phyloP scores from a whole-genome alignment of 2,888 invertebrate species.

The Sinhomidia bicolor region DNA sequence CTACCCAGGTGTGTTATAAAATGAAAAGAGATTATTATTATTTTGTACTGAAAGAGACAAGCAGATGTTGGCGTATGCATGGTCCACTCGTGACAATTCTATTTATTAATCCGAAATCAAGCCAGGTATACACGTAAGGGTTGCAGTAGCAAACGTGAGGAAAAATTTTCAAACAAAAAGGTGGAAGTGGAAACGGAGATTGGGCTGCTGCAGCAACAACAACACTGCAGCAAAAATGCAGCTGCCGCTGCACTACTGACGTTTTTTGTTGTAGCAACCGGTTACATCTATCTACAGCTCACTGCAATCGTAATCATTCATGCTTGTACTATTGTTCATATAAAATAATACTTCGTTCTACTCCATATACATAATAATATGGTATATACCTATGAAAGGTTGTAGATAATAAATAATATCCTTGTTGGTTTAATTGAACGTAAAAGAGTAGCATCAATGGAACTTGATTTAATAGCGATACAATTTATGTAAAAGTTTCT shows the following conservation, averaged over 20 bases:
- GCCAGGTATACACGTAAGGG: neutral
- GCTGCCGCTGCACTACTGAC: neutral
- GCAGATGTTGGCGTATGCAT: slow-evolving; percentile 16
- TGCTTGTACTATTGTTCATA: neutral
- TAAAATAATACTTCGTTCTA: neutral
- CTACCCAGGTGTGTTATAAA: neutral
- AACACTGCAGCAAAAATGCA: neutral
- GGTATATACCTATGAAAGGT: neutral
- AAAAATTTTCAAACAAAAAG: neutral
- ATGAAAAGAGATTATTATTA: neutral
- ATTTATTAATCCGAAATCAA: slow-evolving; percentile 40
- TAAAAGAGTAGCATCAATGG: neutral
- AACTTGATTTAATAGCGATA: too few species aligned
- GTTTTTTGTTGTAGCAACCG: neutral
- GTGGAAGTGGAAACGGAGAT: neutral
- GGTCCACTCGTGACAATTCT: slow-evolving; percentile 3
- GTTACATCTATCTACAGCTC: neutral
- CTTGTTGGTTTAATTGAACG: neutral
- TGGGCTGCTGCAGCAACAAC: neutral
- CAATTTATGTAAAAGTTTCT: too few species aligned
- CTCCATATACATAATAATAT: neutral
- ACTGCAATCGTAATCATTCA: neutral
- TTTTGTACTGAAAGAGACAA: neutral
- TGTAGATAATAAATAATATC: neutral
- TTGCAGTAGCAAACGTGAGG: neutral